Base-by-base conservation (phyloP, 2,797 vertebrate genomes). In the Malurus splendens region DNA sequence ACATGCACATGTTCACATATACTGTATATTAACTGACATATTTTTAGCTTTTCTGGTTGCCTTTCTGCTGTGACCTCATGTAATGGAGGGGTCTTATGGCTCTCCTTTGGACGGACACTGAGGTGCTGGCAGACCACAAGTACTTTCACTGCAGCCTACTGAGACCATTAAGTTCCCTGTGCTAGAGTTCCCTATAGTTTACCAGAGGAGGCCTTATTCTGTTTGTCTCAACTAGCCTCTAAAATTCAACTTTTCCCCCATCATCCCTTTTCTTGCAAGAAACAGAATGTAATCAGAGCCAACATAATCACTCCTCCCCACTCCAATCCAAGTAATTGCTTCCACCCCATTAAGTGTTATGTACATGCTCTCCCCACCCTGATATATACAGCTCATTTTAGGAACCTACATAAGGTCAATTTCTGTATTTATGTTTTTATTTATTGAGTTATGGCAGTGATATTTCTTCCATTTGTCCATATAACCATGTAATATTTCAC, bases 371-470 rank as follows among this genome's bases (percentile, higher is more conserved):
- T 73, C 33, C 27, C 25, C 19, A n/a, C 6, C 11, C 36, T 30
- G 50, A 23, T 11, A 72, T 4, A 52, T 7, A 8, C 12, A 70
- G 19, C 8, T 76, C 23, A 41, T 92, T 85, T 86, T 32, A 28
- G 42, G 17, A 87, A 83, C 7, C 2, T 30, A 50, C 14, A 25
- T 86, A 87, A 81, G 30, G 19, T 51, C 28, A 39, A 4, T 56
- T 86, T 91, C 42, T 75, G 41, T 72, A 75, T 77, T 82, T 83
- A 19, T 71, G 18, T 19, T 57, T 85, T 56, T 77, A 62, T 82
- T 88, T 47, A 71, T 32, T 68, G 51, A 65, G 14, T 39, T 81
- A 50, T 17, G 18, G 57, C 22, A 42, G 10, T 62, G 59, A 30
- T 27, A 78, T 70, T 86, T 86, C 60, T 89, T 88, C 57, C 1